Conservation (phyloP, 2,797 vertebrate species). For the Schizopygopsis pylzovi region DNA sequence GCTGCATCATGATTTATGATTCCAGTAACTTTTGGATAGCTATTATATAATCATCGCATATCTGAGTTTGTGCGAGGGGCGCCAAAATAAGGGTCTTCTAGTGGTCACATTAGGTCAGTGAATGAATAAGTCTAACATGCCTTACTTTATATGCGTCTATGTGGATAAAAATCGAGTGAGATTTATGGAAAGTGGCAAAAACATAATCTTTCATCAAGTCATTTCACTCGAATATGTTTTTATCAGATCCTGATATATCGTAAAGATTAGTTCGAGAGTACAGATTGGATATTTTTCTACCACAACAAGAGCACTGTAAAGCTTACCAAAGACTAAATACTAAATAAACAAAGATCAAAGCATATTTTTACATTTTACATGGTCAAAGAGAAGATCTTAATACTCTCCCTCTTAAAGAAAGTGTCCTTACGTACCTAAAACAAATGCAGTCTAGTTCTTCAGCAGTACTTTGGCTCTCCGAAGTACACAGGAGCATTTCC, state of each 20-base stretch:
- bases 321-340: conserved; percentile 67
- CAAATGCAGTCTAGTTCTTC: conserved; percentile 27
- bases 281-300: conserved; percentile 59
- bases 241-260: conserved; percentile 25
- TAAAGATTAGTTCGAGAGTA: conserved; percentile 49
- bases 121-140: conserved; percentile 32
- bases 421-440: conserved; percentile 57
- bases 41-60: conserved; percentile 19
- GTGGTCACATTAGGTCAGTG: conserved; percentile 17
- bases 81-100: not conserved
- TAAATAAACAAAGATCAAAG: conserved; percentile 2
- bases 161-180: not conserved
- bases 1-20: conserved; percentile 32
- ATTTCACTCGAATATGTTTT: conserved; percentile 17
- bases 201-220: not conserved
- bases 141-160: conserved; percentile 23
- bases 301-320: conserved; percentile 51
- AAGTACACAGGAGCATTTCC: not conserved
- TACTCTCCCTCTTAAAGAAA: conserved; percentile 42
- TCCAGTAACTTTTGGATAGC: conserved; percentile 18
- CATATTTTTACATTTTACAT: conserved; percentile 53
- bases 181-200: conserved; percentile 21
- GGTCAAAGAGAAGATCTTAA: conserved; percentile 8
- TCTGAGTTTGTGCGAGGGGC: not conserved
- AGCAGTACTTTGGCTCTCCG: conserved; percentile 32